Percentiles rank a stretch among this genome's conserved stretches.
Conservation (phyloP, 35 echinoderm and acorn worm genomes). For the Ptychodera flava region DNA sequence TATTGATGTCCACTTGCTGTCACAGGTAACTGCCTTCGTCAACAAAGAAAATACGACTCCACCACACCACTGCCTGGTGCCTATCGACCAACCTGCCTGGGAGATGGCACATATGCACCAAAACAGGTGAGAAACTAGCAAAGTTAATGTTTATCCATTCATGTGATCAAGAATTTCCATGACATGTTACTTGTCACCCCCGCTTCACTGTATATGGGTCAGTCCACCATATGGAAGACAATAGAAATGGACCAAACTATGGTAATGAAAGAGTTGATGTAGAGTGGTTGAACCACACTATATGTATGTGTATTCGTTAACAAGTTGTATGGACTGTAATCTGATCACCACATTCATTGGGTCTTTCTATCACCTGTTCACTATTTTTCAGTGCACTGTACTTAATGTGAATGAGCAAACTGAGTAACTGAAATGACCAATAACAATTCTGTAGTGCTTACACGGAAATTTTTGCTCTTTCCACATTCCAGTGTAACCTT, state of each 20-base stretch:
- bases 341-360: background rate
- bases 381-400: background rate
- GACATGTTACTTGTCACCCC: too few species aligned
- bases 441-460: constrained; percentile 5
- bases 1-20: too few species aligned
- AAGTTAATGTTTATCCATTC: too few species aligned
- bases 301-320: background rate
- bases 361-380: background rate
- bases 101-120: background rate
- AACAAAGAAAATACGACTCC: too few species aligned
- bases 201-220: too few species aligned
- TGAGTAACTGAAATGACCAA: background rate
- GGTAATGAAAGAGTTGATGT: background rate
- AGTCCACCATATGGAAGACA: too few species aligned
- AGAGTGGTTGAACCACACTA: background rate
- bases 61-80: background rate
- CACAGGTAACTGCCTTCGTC: too few species aligned
- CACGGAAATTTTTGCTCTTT: background rate
- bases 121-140: too few species aligned
- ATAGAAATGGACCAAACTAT: background rate
- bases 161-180: too few species aligned
- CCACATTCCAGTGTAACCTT: constrained; percentile 17
- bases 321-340: background rate
- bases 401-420: too few species aligned
- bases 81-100: background rate